Evolutionary conservation across 2,113 vertebrate species (phyloP).

Genomic region (Phyllostomus hastatus): DNA sequence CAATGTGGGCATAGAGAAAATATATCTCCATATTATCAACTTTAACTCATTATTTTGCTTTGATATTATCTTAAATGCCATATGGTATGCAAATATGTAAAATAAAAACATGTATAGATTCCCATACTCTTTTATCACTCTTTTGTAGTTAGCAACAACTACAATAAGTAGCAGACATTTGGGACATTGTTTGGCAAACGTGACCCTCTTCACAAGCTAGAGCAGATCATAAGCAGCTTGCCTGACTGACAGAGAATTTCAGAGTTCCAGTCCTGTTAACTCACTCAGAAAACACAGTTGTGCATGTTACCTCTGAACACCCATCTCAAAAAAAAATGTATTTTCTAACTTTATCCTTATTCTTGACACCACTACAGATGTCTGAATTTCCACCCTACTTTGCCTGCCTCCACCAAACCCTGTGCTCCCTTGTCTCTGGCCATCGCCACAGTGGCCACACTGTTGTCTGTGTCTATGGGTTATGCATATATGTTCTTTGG

Average conservation of each 20-base stretch:
- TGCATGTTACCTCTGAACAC: neutral
- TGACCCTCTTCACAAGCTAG: neutral
- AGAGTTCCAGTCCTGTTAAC: neutral
- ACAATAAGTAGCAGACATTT: neutral
- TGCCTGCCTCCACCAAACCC: too few species aligned
- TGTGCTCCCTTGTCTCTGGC: too few species aligned
- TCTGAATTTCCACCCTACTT: too few species aligned
- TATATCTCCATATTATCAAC: neutral
- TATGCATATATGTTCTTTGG: too few species aligned
- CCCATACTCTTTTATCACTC: neutral
- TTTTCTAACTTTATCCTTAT: too few species aligned
- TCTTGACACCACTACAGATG: too few species aligned
- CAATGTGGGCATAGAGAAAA: neutral
- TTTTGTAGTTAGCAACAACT: neutral
- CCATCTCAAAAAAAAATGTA: neutral
- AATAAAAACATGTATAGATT: neutral
- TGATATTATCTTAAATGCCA: neutral
- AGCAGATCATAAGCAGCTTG: neutral
- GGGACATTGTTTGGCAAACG: neutral
- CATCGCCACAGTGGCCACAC: too few species aligned
- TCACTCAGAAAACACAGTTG: constrained; percentile 19
- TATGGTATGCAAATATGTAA: neutral
- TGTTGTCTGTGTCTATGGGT: too few species aligned
- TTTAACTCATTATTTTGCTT: neutral
- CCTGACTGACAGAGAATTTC: neutral